A percentile compares a stretch with the other conserved stretches of the same genome.
Conservation (phyloP, 2,888 invertebrate genomes). For the Hydriomena furcata region DNA sequence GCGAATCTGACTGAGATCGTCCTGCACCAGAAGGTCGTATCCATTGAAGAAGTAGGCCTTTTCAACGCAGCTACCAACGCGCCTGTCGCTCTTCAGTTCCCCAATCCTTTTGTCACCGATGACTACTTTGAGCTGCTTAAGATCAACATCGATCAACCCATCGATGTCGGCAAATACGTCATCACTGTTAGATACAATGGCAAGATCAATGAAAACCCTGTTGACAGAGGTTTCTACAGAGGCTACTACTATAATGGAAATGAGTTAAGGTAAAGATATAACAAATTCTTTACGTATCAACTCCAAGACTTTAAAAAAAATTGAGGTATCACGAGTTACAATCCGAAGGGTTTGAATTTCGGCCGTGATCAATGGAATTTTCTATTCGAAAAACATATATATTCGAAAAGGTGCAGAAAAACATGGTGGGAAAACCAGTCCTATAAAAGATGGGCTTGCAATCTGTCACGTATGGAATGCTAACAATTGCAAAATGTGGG, state of each 20-base stretch:
- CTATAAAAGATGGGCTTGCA: too few relatives aligned
- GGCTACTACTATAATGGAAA: constrained; percentile 65
- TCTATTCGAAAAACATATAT: too few relatives aligned
- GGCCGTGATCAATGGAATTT: too few relatives aligned
- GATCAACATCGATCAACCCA: constrained; percentile 55
- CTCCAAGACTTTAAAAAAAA: too few relatives aligned
- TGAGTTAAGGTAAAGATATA: constrained; percentile 49
- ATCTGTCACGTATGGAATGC: too few relatives aligned
- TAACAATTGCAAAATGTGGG: too few relatives aligned
- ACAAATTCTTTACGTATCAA: too few relatives aligned
- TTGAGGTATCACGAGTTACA: too few relatives aligned
- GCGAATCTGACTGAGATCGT: constrained; percentile 61
- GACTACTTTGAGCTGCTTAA: constrained; percentile 61
- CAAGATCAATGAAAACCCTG: constrained; percentile 63
- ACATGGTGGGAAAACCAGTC: too few relatives aligned
- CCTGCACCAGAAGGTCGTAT: constrained; percentile 68
- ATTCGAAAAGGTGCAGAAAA: too few relatives aligned
- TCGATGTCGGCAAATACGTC: constrained; percentile 57
- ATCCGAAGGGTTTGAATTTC: too few relatives aligned
- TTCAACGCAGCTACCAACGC: constrained; percentile 33
- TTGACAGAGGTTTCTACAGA: constrained; percentile 73
- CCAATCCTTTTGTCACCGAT: constrained; percentile 55
- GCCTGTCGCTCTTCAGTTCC: constrained; percentile 49
- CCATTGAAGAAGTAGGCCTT: constrained; percentile 53
- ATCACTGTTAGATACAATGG: constrained; percentile 60